phyloP scores from a whole-genome alignment of 2,113 vertebrate genomes.

The Monopterus albus region DNA sequence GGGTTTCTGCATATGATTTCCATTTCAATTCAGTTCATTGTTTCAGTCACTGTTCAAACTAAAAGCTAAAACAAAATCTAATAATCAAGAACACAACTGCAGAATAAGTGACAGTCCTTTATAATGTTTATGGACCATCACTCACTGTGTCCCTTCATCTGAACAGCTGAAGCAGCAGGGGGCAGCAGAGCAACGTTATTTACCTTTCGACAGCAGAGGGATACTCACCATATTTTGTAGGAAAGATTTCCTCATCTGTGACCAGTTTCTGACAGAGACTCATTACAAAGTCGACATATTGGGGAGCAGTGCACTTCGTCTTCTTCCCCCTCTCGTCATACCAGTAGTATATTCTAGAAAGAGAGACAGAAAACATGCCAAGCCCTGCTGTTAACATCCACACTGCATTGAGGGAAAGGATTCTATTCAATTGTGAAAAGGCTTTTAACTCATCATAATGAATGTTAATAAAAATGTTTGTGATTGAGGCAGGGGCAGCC shows the following conservation, averaged over 20 bases:
- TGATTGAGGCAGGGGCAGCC: background rate
- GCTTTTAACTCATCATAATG: conserved; percentile 7
- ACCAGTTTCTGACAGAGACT: conserved; percentile 98
- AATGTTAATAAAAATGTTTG: conserved; percentile 24
- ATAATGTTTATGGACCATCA: too few relatives aligned
- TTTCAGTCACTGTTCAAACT: too few relatives aligned
- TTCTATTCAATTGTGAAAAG: background rate
- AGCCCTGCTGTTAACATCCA: background rate
- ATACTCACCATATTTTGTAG: conserved; percentile 95
- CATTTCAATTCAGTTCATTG: too few relatives aligned
- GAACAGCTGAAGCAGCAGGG: conserved; percentile 45
- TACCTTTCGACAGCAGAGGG: too few relatives aligned
- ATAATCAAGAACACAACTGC: too few relatives aligned
- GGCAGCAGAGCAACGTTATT: conserved; percentile 36
- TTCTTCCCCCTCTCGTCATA: conserved; percentile 98
- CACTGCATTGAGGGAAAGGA: background rate
- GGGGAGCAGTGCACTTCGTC: conserved; percentile 97
- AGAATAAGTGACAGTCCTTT: too few relatives aligned
- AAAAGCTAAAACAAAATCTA: too few relatives aligned
- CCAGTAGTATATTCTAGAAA: conserved; percentile 97
- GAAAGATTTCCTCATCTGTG: conserved; percentile 98
- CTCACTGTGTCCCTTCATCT: too few relatives aligned
- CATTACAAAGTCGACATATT: conserved; percentile 99
- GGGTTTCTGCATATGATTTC: too few relatives aligned
- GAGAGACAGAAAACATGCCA: background rate